phyloP scores from a whole-genome alignment of 2,888 invertebrate species.

The Oscheius sp. region DNA sequence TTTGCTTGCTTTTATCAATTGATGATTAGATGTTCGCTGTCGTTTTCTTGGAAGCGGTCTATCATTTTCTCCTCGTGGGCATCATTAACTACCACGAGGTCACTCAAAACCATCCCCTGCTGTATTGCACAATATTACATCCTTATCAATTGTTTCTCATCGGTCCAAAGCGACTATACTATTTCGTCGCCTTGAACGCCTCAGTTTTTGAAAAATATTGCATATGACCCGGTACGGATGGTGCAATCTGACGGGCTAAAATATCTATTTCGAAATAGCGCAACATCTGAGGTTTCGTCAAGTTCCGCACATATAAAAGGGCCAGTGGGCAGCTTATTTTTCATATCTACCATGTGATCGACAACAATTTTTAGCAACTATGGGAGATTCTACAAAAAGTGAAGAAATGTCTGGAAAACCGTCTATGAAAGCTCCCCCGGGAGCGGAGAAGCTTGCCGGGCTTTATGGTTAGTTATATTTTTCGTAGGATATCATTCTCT shows the following conservation, averaged over 20 bases:
- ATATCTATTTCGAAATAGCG: not conserved
- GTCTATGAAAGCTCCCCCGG: conserved; percentile 16
- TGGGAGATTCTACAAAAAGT: conserved; percentile 17
- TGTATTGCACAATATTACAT: not conserved
- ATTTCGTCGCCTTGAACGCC: not conserved
- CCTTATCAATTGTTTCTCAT: not conserved
- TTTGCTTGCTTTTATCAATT: too few species aligned
- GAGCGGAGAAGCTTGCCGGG: conserved; percentile 42
- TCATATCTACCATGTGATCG: conserved; percentile 18
- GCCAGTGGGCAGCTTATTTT: not conserved
- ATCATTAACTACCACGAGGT: too few species aligned
- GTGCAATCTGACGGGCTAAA: conserved; percentile 1
- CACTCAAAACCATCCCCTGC: not conserved
- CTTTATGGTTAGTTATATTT: conserved; percentile 40
- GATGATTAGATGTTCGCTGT: too few species aligned
- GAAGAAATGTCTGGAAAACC: conserved; percentile 19
- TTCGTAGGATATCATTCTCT: not conserved
- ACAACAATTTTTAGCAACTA: conserved; percentile 12
- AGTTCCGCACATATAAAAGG: not conserved
- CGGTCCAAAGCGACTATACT: not conserved
- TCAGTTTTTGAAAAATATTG: too few species aligned
- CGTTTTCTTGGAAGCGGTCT: too few species aligned
- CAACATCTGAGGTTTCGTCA: not conserved
- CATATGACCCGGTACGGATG: not conserved
- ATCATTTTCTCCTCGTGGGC: too few species aligned